These are phyloP conservation scores for Cryptocephalus primarius DNA, from an alignment of 2,888 invertebrate genomes.

Conservation along the genomic window DNA sequence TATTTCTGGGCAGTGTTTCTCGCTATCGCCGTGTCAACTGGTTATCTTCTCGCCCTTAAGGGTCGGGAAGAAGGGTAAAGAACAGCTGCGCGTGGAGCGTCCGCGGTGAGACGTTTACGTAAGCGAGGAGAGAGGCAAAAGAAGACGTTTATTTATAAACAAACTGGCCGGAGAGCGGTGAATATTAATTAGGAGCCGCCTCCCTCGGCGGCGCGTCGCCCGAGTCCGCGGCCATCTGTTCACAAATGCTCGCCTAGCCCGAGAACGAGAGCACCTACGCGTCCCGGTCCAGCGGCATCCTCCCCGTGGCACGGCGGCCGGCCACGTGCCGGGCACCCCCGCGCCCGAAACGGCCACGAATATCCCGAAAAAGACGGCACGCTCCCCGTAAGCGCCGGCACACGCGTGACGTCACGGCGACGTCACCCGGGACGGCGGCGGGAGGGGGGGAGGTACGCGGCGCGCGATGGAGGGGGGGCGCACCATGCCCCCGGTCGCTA, in stretches of 20 bases:
- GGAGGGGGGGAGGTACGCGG: constrained; percentile 20
- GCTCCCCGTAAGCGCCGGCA: constrained; percentile 19
- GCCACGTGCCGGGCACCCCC: constrained; percentile 1
- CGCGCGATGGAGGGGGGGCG: constrained; percentile 22
- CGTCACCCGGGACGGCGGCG: constrained; percentile 29
- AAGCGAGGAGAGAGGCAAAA: neutral
- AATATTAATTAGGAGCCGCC: too few species aligned
- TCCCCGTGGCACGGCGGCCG: too few species aligned
- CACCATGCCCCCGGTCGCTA: constrained; percentile 31
- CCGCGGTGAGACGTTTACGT: neutral
- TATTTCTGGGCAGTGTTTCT: too few species aligned
- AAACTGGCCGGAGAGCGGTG: too few species aligned
- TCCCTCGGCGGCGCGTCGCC: too few species aligned
- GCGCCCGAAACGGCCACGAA: neutral
- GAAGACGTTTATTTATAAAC: neutral
- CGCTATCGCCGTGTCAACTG: too few species aligned
- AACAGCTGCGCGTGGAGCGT: too few species aligned
- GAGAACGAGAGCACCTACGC: too few species aligned
- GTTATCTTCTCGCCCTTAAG: too few species aligned
- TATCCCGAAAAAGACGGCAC: constrained; percentile 12
- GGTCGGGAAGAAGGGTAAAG: too few species aligned
- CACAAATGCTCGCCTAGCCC: neutral
- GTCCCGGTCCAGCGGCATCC: too few species aligned
- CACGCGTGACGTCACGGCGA: constrained; percentile 32
- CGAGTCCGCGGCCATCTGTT: neutral